Conservation (phyloP, 2,797 vertebrate genomes). For the Balearica regulorum region DNA sequence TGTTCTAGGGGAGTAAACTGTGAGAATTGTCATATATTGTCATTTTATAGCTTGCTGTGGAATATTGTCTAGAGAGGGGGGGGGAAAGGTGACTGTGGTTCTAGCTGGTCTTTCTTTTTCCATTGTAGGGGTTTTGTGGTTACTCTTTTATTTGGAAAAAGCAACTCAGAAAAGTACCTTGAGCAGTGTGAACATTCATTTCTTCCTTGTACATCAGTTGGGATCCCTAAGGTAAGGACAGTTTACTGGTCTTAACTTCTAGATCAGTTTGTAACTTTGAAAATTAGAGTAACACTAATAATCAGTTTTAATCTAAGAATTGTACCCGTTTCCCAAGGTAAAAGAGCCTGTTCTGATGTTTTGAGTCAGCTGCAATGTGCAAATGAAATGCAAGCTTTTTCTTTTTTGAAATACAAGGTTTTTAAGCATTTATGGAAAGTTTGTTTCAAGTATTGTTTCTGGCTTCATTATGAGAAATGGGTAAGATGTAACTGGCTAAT, state of each 20-base stretch:
- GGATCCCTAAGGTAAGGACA: slow-evolving; percentile 87
- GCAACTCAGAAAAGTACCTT: slow-evolving; percentile 94
- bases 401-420: background rate
- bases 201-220: slow-evolving; percentile 86
- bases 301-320: background rate
- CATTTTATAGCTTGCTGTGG: background rate
- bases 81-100: background rate
- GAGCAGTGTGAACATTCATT: slow-evolving; percentile 96
- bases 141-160: slow-evolving; percentile 97
- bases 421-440: background rate
- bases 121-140: slow-evolving; percentile 88
- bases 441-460: background rate
- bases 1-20: background rate
- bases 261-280: background rate
- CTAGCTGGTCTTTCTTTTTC: slow-evolving; percentile 2
- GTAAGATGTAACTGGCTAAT: background rate
- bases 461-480: background rate
- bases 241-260: background rate
- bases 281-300: background rate
- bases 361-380: background rate
- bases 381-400: background rate
- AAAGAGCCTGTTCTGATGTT: background rate
- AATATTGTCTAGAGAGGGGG: background rate
- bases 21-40: background rate
- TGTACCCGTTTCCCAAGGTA: background rate